Evolutionary conservation across 2,888 invertebrate species (phyloP).

Genomic region (Drosophila mulleri): DNA sequence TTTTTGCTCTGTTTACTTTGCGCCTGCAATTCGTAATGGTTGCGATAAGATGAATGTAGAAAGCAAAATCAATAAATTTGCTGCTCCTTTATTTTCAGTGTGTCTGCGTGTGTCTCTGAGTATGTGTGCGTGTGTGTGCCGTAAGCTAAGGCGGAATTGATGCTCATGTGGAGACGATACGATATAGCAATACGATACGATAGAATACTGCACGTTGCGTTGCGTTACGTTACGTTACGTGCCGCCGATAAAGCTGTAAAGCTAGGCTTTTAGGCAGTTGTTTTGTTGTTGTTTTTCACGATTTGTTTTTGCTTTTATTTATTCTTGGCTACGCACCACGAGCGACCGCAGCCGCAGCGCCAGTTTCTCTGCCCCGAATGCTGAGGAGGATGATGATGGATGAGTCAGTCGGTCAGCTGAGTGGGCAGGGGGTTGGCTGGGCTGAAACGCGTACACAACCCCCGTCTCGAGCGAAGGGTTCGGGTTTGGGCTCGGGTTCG

Average conservation of each 20-base stretch:
- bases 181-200: conserved; percentile 1
- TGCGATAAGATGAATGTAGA: conserved; percentile 32
- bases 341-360: conserved; percentile 21
- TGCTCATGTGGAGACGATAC: conserved; percentile 25
- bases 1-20: conserved; percentile 33
- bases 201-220: neutral
- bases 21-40: conserved; percentile 39
- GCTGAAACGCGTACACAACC: conserved; percentile 47
- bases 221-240: conserved; percentile 9
- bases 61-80: conserved; percentile 56
- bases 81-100: conserved; percentile 20
- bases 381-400: conserved; percentile 17
- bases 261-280: conserved; percentile 19
- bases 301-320: conserved; percentile 9
- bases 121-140: conserved; percentile 1
- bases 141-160: conserved; percentile 26
- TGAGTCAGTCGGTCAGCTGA: conserved; percentile 57
- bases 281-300: neutral
- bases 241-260: conserved; percentile 28
- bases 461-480: conserved; percentile 40
- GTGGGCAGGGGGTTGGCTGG: conserved; percentile 27
- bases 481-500: conserved; percentile 50
- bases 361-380: conserved; percentile 45
- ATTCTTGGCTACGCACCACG: conserved; percentile 46
- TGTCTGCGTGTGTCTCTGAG: neutral